A percentile compares a stretch with the other conserved stretches of the same genome.
Evolutionary conservation across 2,113 vertebrate genomes (phyloP).

Genomic region (Artemisiospiza belli): DNA sequence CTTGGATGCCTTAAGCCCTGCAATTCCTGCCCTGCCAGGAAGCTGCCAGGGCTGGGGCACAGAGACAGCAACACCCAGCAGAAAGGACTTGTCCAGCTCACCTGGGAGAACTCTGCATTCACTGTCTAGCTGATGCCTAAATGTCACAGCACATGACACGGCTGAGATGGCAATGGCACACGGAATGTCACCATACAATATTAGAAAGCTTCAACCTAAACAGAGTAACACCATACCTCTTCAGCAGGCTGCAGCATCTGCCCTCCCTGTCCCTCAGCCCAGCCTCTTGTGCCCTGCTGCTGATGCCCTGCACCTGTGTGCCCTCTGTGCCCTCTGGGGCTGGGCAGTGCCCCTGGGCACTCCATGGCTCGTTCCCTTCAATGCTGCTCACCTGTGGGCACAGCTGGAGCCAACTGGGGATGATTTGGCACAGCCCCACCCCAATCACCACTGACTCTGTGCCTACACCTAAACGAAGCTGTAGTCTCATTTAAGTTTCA

Average conservation of each 20-base stretch:
- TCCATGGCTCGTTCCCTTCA: neutral
- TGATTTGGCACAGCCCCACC: neutral
- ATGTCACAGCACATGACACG: neutral
- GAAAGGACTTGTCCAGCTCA: neutral
- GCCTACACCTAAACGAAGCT: neutral
- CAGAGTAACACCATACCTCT: neutral
- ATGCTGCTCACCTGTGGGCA: neutral
- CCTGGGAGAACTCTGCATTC: neutral
- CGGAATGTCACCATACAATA: accelerated
- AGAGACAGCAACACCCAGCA: neutral
- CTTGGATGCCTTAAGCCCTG: neutral
- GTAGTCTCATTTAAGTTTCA: neutral
- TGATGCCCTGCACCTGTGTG: neutral
- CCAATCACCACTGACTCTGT: neutral
- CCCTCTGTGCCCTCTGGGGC: neutral
- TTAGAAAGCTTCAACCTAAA: neutral
- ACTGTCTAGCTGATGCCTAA: neutral
- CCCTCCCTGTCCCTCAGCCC: neutral
- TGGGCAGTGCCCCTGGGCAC: no score
- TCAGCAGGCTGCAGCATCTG: neutral
- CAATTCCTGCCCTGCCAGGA: neutral
- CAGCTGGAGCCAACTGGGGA: neutral
- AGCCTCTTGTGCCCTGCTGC: neutral
- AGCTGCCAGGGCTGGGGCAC: neutral
- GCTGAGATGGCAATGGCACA: neutral